phyloP scores from a whole-genome alignment of 2,113 vertebrate genomes.

The Scartelaos histophorus region DNA sequence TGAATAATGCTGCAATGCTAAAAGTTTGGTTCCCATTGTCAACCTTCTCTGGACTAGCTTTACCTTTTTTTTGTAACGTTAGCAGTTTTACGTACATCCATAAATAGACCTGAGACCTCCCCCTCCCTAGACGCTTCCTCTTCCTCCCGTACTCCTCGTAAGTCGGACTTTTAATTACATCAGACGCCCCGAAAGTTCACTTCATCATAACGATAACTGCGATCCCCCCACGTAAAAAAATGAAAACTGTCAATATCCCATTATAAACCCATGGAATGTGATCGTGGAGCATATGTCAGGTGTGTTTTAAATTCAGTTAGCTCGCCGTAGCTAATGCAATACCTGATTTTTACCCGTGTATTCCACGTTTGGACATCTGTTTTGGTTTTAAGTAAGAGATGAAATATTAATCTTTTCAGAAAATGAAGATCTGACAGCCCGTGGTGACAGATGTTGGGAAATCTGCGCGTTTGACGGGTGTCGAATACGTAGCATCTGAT shows the following conservation, averaged over 20 bases:
- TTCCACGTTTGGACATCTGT: constrained; percentile 68
- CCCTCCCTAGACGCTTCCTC: neutral
- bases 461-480: constrained; percentile 60
- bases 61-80: no score
- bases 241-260: constrained; percentile 72
- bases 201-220: constrained; percentile 9
- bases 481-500: constrained; percentile 61
- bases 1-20: no score
- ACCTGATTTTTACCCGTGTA: constrained; percentile 57
- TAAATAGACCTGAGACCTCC: no score
- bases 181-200: constrained; percentile 62
- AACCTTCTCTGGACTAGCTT: no score
- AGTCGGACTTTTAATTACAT: neutral
- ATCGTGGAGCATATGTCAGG: constrained; percentile 69
- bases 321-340: constrained; percentile 64
- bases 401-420: constrained; percentile 63
- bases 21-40: no score
- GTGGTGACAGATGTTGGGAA: constrained; percentile 63
- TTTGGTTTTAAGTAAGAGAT: constrained; percentile 70
- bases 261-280: constrained; percentile 65
- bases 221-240: constrained; percentile 36
- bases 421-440: constrained; percentile 50
- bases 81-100: no score
- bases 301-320: constrained; percentile 70
- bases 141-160: neutral